Percentiles rank a stretch among this genome's conserved stretches.
Conservation (phyloP, 2,113 vertebrate species). For the Microcebus jonahi region DNA sequence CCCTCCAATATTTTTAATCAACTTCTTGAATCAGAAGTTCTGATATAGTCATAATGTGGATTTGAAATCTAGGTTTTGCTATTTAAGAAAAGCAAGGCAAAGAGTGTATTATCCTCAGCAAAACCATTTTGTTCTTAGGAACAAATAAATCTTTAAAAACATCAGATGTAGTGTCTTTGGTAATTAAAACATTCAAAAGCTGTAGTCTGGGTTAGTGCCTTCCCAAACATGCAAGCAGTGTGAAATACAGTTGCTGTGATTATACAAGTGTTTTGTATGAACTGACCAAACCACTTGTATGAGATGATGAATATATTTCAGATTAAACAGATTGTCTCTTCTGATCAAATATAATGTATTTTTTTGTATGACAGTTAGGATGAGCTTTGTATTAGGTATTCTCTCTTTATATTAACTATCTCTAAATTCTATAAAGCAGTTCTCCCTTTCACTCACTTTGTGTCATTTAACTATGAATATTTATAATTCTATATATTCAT, state of each 20-base stretch:
- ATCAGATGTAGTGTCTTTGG: neutral
- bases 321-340: neutral
- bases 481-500: conserved; percentile 1
- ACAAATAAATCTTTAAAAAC: neutral
- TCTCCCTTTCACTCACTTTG: neutral
- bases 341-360: neutral
- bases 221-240: neutral
- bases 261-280: neutral
- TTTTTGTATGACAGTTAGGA: neutral
- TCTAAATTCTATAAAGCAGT: neutral
- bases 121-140: neutral
- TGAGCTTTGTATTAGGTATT: neutral
- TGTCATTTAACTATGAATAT: conserved; percentile 14
- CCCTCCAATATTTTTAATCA: neutral
- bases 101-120: neutral
- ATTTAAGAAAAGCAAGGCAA: conserved; percentile 30
- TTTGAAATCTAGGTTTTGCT: conserved; percentile 22
- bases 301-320: neutral
- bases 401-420: neutral
- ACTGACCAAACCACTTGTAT: neutral
- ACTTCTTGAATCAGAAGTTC: neutral
- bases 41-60: neutral
- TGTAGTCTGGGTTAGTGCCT: neutral
- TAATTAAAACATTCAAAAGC: conserved; percentile 15
- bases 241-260: neutral